A percentile compares a stretch with the other conserved stretches of the same genome.
These are phyloP conservation scores for Erythrocebus patas DNA, from an alignment of 2,113 vertebrate genomes.

Conservation along the genomic window DNA sequence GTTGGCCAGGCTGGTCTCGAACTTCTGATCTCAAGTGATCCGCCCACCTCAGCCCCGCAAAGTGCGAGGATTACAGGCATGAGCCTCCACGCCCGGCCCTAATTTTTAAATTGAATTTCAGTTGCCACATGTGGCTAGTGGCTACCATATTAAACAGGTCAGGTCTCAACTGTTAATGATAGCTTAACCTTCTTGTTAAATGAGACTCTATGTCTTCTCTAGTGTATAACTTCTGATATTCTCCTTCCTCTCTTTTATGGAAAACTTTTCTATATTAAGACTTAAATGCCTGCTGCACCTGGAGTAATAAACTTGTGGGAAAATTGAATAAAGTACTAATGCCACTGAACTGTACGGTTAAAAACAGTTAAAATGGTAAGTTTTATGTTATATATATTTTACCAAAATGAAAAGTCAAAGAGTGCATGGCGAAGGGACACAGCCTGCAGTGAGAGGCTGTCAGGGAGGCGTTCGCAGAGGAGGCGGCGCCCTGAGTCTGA, in stretches of 20 bases:
- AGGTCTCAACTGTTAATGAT: neutral
- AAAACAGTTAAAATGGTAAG: neutral
- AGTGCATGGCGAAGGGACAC: neutral
- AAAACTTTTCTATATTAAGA: neutral
- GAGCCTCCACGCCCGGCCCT: neutral
- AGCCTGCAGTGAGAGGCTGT: neutral
- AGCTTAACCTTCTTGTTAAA: neutral
- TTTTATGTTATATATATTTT: neutral
- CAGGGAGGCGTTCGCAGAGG: neutral
- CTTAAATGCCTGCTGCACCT: neutral
- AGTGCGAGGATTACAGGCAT: no score
- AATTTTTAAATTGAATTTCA: constrained; percentile 5
- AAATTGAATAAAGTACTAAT: neutral
- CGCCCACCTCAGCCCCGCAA: no score
- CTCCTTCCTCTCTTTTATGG: neutral
- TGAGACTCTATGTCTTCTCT: neutral
- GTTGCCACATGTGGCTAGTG: neutral
- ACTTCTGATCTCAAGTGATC: no score
- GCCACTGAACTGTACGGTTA: neutral
- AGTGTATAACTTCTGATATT: neutral
- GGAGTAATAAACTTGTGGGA: neutral
- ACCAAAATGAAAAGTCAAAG: neutral
- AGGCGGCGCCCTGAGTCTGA: neutral
- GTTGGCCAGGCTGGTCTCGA: no score
- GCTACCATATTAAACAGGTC: neutral